Percentiles rank a stretch among this genome's conserved stretches.
These are phyloP conservation scores for Anseranas semipalmata DNA, from an alignment of 2,113 vertebrate species.

Conservation along the genomic window DNA sequence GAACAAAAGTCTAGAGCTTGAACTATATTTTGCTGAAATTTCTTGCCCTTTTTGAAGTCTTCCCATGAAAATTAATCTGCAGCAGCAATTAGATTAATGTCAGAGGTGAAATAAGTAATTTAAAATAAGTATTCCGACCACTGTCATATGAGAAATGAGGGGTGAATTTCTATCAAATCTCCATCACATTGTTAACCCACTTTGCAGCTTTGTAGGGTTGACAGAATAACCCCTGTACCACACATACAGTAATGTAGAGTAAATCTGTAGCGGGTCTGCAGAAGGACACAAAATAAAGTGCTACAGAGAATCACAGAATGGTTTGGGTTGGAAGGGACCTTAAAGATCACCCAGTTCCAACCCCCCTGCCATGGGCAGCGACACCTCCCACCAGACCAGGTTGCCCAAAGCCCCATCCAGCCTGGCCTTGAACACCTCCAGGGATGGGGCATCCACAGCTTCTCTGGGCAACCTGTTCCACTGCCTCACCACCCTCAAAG, in stretches of 20 bases:
- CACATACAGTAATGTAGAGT: background rate
- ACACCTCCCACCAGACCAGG: no score
- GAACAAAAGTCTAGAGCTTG: background rate
- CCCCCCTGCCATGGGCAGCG: no score
- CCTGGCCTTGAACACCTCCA: no score
- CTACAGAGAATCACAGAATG: background rate
- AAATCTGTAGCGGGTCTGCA: background rate
- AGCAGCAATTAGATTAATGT: conserved; percentile 3
- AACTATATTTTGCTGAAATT: background rate
- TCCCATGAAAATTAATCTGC: background rate
- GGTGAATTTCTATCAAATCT: background rate
- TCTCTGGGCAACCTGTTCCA: no score
- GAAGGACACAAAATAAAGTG: background rate
- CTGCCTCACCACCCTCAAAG: no score
- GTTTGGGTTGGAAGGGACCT: no score
- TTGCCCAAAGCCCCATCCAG: no score
- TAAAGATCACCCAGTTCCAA: no score
- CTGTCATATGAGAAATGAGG: background rate
- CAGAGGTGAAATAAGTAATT: background rate
- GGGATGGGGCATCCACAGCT: no score
- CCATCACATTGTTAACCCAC: background rate
- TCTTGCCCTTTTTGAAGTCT: background rate
- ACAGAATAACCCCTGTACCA: background rate
- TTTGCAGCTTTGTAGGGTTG: background rate
- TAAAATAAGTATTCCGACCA: background rate